phyloP scores from a whole-genome alignment of 2,113 vertebrate genomes.

The Numida meleagris region DNA sequence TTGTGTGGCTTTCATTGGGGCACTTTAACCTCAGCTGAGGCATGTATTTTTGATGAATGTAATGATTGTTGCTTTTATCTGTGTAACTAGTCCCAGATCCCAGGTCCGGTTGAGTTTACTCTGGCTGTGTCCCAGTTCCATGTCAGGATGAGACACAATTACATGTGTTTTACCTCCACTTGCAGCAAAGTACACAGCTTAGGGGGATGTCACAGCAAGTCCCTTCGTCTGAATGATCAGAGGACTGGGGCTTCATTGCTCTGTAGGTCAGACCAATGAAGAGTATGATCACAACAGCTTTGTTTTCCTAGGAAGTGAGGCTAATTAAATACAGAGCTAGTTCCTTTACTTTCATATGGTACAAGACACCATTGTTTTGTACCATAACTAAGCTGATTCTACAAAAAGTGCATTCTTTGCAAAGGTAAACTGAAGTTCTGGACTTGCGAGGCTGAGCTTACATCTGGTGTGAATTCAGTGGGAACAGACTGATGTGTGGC shows the following conservation, averaged over 20 bases:
- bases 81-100: neutral
- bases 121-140: neutral
- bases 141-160: neutral
- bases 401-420: neutral
- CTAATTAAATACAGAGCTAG: neutral
- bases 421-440: neutral
- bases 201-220: neutral
- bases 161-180: neutral
- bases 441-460: neutral
- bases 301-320: neutral
- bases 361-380: neutral
- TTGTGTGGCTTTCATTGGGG: neutral
- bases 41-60: neutral
- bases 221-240: neutral
- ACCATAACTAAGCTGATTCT: neutral
- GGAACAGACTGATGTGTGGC: neutral
- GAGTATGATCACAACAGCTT: neutral
- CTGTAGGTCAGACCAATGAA: neutral
- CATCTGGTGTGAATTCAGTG: slow-evolving; percentile 4
- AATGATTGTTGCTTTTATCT: neutral
- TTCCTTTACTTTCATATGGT: neutral
- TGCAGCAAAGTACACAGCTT: neutral
- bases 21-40: neutral
- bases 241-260: neutral
- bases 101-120: neutral